Conservation (phyloP, 2,797 vertebrate species). For the Pangasius sanitwongsei region DNA sequence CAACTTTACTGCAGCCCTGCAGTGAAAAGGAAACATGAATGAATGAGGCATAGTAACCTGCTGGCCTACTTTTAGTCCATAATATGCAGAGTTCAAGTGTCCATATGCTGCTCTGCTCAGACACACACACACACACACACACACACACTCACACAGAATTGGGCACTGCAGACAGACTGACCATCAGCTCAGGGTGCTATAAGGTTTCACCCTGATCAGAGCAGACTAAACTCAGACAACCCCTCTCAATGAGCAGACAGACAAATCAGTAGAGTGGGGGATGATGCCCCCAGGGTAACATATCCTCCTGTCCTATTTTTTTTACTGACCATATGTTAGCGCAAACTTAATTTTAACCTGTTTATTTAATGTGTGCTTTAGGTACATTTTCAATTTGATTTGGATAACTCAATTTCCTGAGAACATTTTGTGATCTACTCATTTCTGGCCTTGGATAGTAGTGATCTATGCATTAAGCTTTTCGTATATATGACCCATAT, state of each 20-base stretch:
- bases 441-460: not conserved
- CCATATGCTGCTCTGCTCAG: conserved; percentile 17
- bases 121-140: not conserved
- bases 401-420: not conserved
- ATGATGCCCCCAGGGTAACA: not conserved
- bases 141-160: not conserved
- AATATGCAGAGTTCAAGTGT: conserved; percentile 7
- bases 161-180: conserved; percentile 25
- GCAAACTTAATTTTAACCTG: not conserved
- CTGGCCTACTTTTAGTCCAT: conserved; percentile 32
- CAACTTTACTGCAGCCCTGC: not conserved
- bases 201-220: conserved; percentile 21
- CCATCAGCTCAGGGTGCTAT: conserved; percentile 11
- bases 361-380: not conserved
- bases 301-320: not conserved
- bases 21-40: not conserved
- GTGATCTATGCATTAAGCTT: too few relatives aligned
- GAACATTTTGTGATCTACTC: not conserved
- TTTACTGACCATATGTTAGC: not conserved
- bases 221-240: conserved; percentile 29
- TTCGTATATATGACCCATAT: not conserved
- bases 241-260: conserved; percentile 29
- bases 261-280: not conserved
- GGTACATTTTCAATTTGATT: not conserved
- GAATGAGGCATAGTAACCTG: conserved; percentile 1